phyloP scores from a whole-genome alignment of 2,797 vertebrate species.

The Clarias fuscus region DNA sequence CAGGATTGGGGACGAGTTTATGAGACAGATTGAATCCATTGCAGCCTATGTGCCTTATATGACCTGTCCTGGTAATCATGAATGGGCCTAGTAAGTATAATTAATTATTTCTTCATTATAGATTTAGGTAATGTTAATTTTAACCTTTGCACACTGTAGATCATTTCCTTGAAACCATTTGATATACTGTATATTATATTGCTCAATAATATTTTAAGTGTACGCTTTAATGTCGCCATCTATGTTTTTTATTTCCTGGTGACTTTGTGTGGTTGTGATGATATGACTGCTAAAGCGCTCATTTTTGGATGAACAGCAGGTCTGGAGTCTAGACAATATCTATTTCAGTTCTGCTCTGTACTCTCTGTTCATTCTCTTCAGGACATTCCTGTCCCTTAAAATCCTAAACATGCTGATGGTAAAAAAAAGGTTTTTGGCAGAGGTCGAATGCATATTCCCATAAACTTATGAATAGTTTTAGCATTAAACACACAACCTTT shows the following conservation, averaged over 20 bases:
- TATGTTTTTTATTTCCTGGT: neutral
- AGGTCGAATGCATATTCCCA: constrained; percentile 37
- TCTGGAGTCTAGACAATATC: constrained; percentile 21
- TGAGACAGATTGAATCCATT: constrained; percentile 85
- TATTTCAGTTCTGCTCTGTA: constrained; percentile 29
- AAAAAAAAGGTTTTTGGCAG: constrained; percentile 51
- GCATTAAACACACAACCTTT: constrained; percentile 25
- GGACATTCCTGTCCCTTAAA: constrained; percentile 52
- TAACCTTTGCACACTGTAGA: neutral
- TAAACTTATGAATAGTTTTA: constrained; percentile 22
- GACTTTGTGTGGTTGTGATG: constrained; percentile 4
- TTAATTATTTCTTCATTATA: neutral
- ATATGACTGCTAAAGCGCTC: neutral
- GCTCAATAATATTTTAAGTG: neutral
- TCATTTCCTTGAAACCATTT: neutral
- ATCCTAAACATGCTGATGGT: constrained; percentile 41
- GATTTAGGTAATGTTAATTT: neutral
- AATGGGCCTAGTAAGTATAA: constrained; percentile 80
- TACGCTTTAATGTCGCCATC: neutral
- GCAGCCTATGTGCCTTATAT: constrained; percentile 88
- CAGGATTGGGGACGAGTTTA: constrained; percentile 85
- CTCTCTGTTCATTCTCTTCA: constrained; percentile 45
- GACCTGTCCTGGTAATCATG: constrained; percentile 91
- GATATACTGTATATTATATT: neutral
- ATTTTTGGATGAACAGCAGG: constrained; percentile 31